Base-by-base conservation (phyloP, 2,888 invertebrate genomes). In the Mystacides longicornis region DNA sequence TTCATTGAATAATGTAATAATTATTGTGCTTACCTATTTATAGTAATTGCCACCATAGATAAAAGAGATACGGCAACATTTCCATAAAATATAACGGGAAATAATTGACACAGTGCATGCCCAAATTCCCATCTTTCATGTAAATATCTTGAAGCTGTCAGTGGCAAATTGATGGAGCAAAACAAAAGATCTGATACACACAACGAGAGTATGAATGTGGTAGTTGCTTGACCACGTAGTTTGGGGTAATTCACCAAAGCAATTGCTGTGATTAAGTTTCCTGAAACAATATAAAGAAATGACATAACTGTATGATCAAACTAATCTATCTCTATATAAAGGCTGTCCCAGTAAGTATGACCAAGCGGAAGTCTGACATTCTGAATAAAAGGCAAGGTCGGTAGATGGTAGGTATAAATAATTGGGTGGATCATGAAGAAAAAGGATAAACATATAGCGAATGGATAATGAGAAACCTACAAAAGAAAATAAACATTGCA, bases 31-130 rank as follows among this genome's bases (percentile, higher is more conserved):
- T 67, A 90, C 89, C 92, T 86, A 73, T 92, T 93, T 57, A 93
- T 73, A 23, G 92, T 92, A 62, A 93, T 92, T 62, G 90, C 90
- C 51, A 92, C 91, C 89, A 93, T 92, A 65, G 89, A 91, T 60
- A 92, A 77, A 33, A 93, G 73, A 0, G 91, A 91, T 2, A 90
- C 89, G 0, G 91, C 92, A 51, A 92, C 91, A 68, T 93, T 93
- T 57, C 91, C 91, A 67, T 93, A 93, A 73, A 93, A 91, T 63
- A 93, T 82, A 63, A 93, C 85, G 0, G 92, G 91, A 73, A 92
- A 93, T 70, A 92, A 78, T 72, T 85, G 84, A 68, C 92, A 93
- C 31, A 91, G 76, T 1, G 80, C 78, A 19, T 83, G 82, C 0
- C 91, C 90, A 20, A 92, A 79, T 43, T 85, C 81, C 93, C 93